Evolutionary conservation across 1,140 invertebrate genomes (phyloP), one percentile per base, ranked within the genome.

Genomic region (Agrilus planipennis): DNA sequence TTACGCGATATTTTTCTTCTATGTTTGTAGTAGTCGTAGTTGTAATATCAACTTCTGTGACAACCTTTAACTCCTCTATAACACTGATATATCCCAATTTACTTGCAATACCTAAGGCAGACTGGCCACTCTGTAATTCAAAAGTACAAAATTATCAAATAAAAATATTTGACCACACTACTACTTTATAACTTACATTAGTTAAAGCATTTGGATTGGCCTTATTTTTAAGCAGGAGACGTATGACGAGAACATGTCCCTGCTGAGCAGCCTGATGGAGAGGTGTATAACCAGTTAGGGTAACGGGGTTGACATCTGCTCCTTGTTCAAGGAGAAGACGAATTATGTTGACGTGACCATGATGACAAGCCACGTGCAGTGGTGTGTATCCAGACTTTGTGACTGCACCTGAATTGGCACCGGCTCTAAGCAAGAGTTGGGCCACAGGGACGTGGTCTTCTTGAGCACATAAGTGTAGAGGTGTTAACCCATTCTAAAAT

Each of bases 241-340:
- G 92, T 40, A 99, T 92, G 47, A 98, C 88, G 42, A 91, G 72
- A 1, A 89, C 87, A 62, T 99, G 94, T 0, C 95, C 95, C 66
- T 99, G 95, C 63, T 98, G 93, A 12, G 93, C 90, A 4, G 92
- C 92, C 67, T 98, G 93, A 69, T 99, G 95, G 1, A 99, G 70
- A 9, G 95, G 91, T 4, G 95, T 97, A 62, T 97, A 98, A n/a
- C 91, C 91, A 32, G 81, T 79, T 41, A 66, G 76, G n/a, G 79
- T 83, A 14, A 67, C 72, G 25, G 74, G 76, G 41, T 79, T 73
- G 14, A 84, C 77, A 45, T 72, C 79, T 45, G 76, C 83, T 49
- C 72, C 78, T 42, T 90, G 80, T 49, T 92, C 82, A 14, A 99
- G 66, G 14, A 99, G 68, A 62, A 93, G 89, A 39, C 85, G 74